Evolutionary conservation across 2,797 vertebrate species (phyloP), one percentile per base, ranked within the genome.

Genomic region (Leucoraja ocellata): DNA sequence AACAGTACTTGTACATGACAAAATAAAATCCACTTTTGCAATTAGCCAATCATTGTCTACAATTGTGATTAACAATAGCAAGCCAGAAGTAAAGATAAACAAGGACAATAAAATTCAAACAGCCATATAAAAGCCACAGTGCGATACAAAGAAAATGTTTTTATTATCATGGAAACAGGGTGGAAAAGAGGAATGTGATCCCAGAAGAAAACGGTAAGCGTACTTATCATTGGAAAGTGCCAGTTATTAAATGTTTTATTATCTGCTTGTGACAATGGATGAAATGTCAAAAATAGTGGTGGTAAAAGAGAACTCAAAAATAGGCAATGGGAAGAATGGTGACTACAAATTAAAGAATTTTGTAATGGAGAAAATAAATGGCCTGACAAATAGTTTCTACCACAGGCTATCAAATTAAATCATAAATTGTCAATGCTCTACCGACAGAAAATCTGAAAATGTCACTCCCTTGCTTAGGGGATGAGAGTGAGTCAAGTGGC

Each of bases 291-390:
- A 81, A 81, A 81, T 81, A 81, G 32, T 18, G 46, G 16, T 21
- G 2, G 36, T 81, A 21, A 16, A 86, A 32, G 25, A 68, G 58
- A 13, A 86, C n/a, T 28, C 25, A 14, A 86, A 63, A 86, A 86
- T 23, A 83, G 39, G 46, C 80, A 58, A 63, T 1, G 11, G 11
- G 28, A n/a, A 28, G 11, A 86, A 61, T 46, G 13, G 81, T 58
- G 46, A 83, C 9, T 58, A 86, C 28, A n/a, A 14, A 5, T n/a
- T 63, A 58, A 7, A 28, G 54, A 58, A 84, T 58, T 58, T 84
- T 10, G 25, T 63, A 63, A n/a, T 86, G 25, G 58, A 63, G 83
- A 63, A 86, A 86, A 86, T 86, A 86, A 86, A 63, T 63, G 83
- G 58, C 1, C 28, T 63, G 0, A n/a, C 65, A 63, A 25, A 86